Conservation (phyloP, 2,113 vertebrate genomes). For the Hassar affinis region DNA sequence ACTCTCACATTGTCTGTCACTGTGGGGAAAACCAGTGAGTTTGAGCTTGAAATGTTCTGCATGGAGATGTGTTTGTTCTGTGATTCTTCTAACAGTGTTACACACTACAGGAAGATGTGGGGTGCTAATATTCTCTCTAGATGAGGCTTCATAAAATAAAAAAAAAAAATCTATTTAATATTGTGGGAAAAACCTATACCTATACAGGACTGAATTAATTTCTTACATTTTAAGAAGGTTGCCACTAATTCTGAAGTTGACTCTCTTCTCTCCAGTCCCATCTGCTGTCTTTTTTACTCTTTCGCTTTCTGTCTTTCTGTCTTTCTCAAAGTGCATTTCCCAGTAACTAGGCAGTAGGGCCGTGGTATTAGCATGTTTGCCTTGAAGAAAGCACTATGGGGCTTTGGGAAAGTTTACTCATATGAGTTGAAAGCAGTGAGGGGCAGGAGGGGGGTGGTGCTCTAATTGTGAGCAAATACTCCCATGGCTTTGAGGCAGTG, state of each 20-base stretch:
- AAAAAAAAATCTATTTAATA: not conserved
- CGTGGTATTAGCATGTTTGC: constrained; percentile 54
- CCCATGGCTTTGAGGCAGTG: constrained; percentile 48
- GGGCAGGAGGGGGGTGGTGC: constrained; percentile 45
- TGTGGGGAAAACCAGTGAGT: not conserved
- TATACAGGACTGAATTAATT: not conserved
- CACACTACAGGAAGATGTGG: not conserved
- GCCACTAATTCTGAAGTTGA: not conserved
- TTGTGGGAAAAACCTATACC: not conserved
- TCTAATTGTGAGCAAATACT: constrained; percentile 57
- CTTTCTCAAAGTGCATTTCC: constrained; percentile 51
- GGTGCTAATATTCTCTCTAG: not conserved
- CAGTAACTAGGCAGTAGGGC: constrained; percentile 57
- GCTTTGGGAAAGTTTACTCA: constrained; percentile 59
- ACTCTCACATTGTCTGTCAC: not conserved
- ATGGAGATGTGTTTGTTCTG: not conserved
- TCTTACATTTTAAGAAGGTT: not conserved
- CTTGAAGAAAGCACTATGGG: constrained; percentile 56
- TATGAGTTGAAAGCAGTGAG: constrained; percentile 55
- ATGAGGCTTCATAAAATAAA: not conserved
- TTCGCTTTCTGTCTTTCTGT: constrained; percentile 14
- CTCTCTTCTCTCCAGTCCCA: constrained; percentile 1
- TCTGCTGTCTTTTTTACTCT: constrained; percentile 1
- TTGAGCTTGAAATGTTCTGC: not conserved
- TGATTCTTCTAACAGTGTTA: not conserved